Evolutionary conservation across 2,888 invertebrate species (phyloP).

Genomic region (Drosophila incognita): DNA sequence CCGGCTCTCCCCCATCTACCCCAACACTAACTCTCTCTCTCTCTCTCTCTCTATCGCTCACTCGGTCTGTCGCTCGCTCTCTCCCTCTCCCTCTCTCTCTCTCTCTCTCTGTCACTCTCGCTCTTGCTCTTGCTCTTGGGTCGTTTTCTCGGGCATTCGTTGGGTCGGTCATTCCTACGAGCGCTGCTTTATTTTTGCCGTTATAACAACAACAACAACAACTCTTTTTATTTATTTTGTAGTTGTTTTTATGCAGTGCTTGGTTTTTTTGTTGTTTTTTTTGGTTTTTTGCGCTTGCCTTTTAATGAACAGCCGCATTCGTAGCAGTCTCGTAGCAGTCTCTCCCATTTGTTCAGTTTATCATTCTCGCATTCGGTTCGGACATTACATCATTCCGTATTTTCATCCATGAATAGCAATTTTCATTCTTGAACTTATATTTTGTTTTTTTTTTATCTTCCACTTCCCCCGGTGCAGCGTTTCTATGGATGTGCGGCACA

Average conservation of each 20-base stretch:
- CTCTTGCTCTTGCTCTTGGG: slow-evolving; percentile 23
- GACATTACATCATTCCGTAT: slow-evolving; percentile 76
- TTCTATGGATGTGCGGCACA: slow-evolving; percentile 76
- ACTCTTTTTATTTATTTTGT: slow-evolving; percentile 33
- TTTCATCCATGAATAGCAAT: slow-evolving; percentile 75
- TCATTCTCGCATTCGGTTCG: slow-evolving; percentile 4
- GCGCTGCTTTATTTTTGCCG: slow-evolving; percentile 67
- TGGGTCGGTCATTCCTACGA: slow-evolving; percentile 66
- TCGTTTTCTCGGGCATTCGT: slow-evolving; percentile 45
- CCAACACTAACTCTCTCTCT: not conserved
- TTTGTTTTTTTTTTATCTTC: slow-evolving; percentile 2
- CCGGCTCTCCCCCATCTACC: not conserved
- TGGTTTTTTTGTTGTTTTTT: slow-evolving; percentile 22
- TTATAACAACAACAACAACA: slow-evolving; percentile 46
- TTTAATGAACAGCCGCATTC: slow-evolving; percentile 65
- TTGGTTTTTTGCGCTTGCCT: slow-evolving; percentile 37
- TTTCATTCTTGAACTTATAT: slow-evolving; percentile 36
- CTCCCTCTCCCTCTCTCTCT: not conserved
- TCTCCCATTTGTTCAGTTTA: slow-evolving; percentile 13
- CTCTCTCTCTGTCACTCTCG: slow-evolving; percentile 6
- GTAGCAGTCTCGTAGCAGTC: not conserved
- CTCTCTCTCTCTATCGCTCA: not conserved
- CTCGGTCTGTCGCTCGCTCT: slow-evolving; percentile 6
- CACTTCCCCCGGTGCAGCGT: slow-evolving; percentile 46
- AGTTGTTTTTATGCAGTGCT: slow-evolving; percentile 32